Evolutionary conservation across 1,140 invertebrate genomes (phyloP), one percentile per base, ranked within the genome.

Genomic region (Drosophila busckii): DNA sequence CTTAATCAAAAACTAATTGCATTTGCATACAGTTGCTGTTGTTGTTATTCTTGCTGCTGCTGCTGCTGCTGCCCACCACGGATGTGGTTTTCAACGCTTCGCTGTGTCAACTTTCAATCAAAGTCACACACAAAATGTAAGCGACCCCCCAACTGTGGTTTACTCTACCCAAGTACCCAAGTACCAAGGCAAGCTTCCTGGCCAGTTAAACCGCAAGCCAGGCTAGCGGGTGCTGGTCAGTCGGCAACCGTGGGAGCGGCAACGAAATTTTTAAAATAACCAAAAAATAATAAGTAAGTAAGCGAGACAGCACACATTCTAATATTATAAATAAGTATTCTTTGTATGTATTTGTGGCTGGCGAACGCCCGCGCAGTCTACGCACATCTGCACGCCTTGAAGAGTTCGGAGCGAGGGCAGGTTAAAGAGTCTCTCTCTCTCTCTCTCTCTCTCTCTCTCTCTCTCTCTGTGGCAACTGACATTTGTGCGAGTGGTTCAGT

Each of bases 1-100:
- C 73, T 80, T 80, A 80, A 80, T 80, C 73, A 80, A 80, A 82
- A 82, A 82, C 73, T 80, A 80, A 80, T 80, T 80, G 73, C 73
- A 80, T 80, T 80, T 80, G 75, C 75, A 80, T 80, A 80, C 63
- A 48, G 23, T 26, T 35, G 53, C 6, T 50, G 40, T 12, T 62
- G 32, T 12, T 23, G 37, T 2, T 25, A 25, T 23, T 46, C 46
- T 25, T 52, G 41, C 28, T 46, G 60, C 28, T 25, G 41, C 37
- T 71, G 59, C 56, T 58, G 42, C 52, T 71, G 70, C 65, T 59
- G 56, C 55, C 46, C 71, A 62, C 62, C 75, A 71, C 73, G 73
- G 73, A 80, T 80, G 73, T 80, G 73, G 73, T 80, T 80, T 80
- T 82, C 75, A 80, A 80, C 73, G 73, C 73, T 80, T 80, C 58